Conservation (phyloP, 2,797 vertebrate species). For the Buceros bicornis region DNA sequence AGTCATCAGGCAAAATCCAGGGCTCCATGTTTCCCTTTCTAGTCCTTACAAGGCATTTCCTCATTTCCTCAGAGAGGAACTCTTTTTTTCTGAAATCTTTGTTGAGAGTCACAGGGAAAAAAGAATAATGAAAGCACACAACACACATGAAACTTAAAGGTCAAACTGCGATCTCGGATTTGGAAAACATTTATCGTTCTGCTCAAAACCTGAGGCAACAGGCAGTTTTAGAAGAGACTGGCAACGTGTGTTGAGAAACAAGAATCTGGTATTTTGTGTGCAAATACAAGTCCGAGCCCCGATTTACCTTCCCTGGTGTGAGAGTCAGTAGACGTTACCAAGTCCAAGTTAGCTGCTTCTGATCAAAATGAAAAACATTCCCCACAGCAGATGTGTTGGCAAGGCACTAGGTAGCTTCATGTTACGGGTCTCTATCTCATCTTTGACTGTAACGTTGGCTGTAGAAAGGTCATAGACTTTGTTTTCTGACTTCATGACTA, state of each 20-base stretch:
- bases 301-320: constrained; percentile 43
- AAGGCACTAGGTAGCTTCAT: constrained; percentile 25
- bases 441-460: constrained; percentile 15
- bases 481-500: constrained; percentile 62
- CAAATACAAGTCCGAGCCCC: neutral
- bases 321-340: constrained; percentile 25
- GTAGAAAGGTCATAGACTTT: constrained; percentile 63
- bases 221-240: neutral
- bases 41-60: constrained; percentile 38
- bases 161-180: constrained; percentile 35
- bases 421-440: constrained; percentile 24
- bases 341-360: constrained; percentile 54
- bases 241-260: neutral
- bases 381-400: constrained; percentile 69
- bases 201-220: neutral
- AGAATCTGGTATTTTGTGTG: constrained; percentile 3
- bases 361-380: constrained; percentile 60
- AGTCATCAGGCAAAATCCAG: neutral
- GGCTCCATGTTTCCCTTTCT: neutral
- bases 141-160: constrained; percentile 39
- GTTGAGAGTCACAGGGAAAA: neutral
- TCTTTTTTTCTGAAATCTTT: neutral
- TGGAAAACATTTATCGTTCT: constrained; percentile 5
- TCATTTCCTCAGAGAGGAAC: constrained; percentile 24
- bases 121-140: constrained; percentile 26